Percentiles rank a stretch among this genome's conserved stretches.
Conservation (phyloP, 2,797 vertebrate species). For the Coregonus sp. region DNA sequence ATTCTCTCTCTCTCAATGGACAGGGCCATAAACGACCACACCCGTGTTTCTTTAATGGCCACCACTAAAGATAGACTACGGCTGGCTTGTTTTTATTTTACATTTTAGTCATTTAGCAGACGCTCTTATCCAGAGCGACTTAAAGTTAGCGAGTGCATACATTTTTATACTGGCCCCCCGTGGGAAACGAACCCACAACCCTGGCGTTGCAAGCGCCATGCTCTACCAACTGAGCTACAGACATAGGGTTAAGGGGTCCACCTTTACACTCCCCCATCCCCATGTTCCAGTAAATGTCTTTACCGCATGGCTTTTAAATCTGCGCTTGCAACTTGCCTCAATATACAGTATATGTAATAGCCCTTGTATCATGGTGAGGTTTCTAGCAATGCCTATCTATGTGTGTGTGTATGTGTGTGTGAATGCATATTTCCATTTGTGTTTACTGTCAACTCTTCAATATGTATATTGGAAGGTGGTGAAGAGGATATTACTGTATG, state of each 20-base stretch:
- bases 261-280: neutral
- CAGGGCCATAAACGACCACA: conserved; percentile 38
- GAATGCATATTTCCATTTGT: neutral
- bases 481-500: neutral
- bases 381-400: neutral
- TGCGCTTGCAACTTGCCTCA: no score
- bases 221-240: no score
- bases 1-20: conserved; percentile 6
- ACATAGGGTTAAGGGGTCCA: neutral
- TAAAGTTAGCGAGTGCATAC: no score
- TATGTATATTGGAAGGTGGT: neutral
- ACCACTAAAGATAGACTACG: conserved; percentile 25
- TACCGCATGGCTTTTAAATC: neutral
- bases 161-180: no score
- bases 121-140: no score
- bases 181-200: no score
- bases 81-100: conserved; percentile 35
- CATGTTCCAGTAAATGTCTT: conserved; percentile 26
- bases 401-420: neutral
- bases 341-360: no score
- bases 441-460: neutral
- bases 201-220: no score
- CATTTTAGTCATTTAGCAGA: no score
- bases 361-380: no score
- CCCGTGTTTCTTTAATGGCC: conserved; percentile 30